Evolutionary conservation across 2,797 vertebrate genomes (phyloP).

Genomic region (Delichon dasypus): DNA sequence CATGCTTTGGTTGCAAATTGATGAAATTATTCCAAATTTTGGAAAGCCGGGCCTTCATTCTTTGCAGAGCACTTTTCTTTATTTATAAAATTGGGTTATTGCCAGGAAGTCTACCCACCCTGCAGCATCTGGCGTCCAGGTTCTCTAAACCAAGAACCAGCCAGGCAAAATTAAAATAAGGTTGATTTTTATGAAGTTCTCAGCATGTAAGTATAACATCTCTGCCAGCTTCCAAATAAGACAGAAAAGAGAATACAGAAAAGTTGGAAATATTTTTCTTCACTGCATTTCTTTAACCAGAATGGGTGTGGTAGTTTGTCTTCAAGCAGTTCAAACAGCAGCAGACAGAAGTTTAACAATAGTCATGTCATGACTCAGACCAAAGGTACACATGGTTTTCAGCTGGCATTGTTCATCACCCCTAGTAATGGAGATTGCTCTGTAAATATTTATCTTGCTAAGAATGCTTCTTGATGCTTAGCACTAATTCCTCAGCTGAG

Average conservation of each 20-base stretch:
- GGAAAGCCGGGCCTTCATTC: constrained; percentile 49
- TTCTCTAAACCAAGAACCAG: constrained; percentile 57
- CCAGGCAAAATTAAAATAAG: constrained; percentile 43
- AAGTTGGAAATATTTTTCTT: constrained; percentile 10
- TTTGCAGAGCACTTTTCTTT: constrained; percentile 63
- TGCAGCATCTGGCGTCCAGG: constrained; percentile 63
- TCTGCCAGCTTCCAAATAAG: constrained; percentile 33
- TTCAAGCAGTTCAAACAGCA: not conserved
- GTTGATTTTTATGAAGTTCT: constrained; percentile 47
- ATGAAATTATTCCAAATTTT: constrained; percentile 51
- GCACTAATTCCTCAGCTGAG: not conserved
- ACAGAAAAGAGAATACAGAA: constrained; percentile 27
- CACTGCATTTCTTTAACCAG: not conserved
- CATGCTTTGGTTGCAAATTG: constrained; percentile 28
- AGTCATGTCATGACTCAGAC: not conserved
- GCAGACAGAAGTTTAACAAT: not conserved
- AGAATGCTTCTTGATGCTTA: not conserved
- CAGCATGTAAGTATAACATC: constrained; percentile 21
- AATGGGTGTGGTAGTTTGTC: not conserved
- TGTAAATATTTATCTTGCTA: constrained; percentile 16
- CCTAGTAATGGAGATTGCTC: not conserved
- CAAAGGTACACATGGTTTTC: not conserved
- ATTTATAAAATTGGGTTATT: constrained; percentile 40
- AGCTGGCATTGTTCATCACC: not conserved
- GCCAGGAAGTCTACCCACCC: constrained; percentile 41